Evolutionary conservation across 2,888 invertebrate genomes (phyloP), one percentile per base, ranked within the genome.

Genomic region (Hydrotaea cyrtoneurina): DNA sequence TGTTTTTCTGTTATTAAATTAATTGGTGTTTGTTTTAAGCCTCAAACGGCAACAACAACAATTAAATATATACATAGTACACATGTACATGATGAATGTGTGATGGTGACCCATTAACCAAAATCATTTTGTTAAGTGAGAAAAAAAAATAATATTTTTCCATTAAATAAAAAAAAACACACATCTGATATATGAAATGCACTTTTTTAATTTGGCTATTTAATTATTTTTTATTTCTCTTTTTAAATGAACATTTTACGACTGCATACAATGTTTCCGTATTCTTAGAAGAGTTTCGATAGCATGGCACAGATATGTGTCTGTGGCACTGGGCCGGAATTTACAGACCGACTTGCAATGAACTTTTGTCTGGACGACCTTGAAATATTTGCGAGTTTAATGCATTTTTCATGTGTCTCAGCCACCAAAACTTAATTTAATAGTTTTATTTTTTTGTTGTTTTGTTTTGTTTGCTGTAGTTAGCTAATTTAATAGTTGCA

Each of bases 21-120:
- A 50, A 50, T 50, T 50, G 50, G 50, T 4, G n/a, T 50, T 50
- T 50, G 50, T 43, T 43, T 43, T 13, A 43, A 43, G 43, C 43
- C 43, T 43, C 15, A 7, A 43, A 13, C 15, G 2, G 13, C 43
- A 26, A 59, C 15, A 26, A 26, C 26, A 23, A 59, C 43, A 43
- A n/a, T n/a, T n/a, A n/a, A n/a, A n/a, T n/a, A n/a, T n/a, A n/a
- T n/a, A n/a, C n/a, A n/a, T n/a, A n/a, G n/a, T n/a, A n/a, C n/a
- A n/a, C n/a, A n/a, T n/a, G n/a, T n/a, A n/a, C n/a, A 23, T 13
- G 8, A 7, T 26, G 13, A 59, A 23, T 3, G 36, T 26, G 26
- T 15, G n/a, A 59, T 59, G 59, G 59, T 59, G 59, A 59, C 59
- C 59, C 59, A 59, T 59, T 59, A 59, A 59, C 59, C 59, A 59